Base-by-base conservation (phyloP, 2,797 vertebrate genomes). In the Anas georgica region DNA sequence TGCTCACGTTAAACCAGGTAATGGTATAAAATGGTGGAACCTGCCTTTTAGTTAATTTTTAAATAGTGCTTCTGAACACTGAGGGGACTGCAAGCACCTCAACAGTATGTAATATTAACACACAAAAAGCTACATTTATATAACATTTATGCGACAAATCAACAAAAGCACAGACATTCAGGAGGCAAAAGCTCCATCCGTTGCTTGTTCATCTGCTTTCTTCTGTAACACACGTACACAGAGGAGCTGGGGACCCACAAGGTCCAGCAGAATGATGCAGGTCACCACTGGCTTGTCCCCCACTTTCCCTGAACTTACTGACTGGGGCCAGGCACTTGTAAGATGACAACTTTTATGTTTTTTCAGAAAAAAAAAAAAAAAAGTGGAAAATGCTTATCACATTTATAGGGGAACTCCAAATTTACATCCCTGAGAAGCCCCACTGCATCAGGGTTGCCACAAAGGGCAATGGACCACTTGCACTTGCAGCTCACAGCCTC, bases 1-100 rank as follows among this genome's bases (percentile, higher is more conserved):
- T 77, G 93, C 96, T 97, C 98, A 97, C 98, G 98, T 99, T 99
- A 98, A 98, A 98, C 98, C 99, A 99, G 99, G 99, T 99, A 99
- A 98, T 97, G 97, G 98, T 98, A 98, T 98, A 98, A 98, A 98
- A 98, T 96, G 91, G 95, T 96, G 93, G 97, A 97, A 97, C 93
- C 97, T 97, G 86, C 87, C 94, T 94, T 80, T 79, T 69, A 75
- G 96, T 97, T 95, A 94, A 96, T 97, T 95, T 97, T 95, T 97
- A 97, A 95, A 97, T 15, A 97, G 76, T 5, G 43, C 76, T 95
- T 96, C 81, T 91, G 97, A 96, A 90, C 63, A 81, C 93, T 84
- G 94, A 95, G 92, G 95, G 97, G 97, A 97, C 97, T 97, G 97
- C 93, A 87, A 98, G 96, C 97, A 97, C 96, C 94, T 96, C 94